Percentiles rank a stretch among this genome's conserved stretches.
These are phyloP conservation scores for Sminthopsis crassicaudata DNA, from an alignment of 2,113 vertebrate genomes.

Conservation along the genomic window DNA sequence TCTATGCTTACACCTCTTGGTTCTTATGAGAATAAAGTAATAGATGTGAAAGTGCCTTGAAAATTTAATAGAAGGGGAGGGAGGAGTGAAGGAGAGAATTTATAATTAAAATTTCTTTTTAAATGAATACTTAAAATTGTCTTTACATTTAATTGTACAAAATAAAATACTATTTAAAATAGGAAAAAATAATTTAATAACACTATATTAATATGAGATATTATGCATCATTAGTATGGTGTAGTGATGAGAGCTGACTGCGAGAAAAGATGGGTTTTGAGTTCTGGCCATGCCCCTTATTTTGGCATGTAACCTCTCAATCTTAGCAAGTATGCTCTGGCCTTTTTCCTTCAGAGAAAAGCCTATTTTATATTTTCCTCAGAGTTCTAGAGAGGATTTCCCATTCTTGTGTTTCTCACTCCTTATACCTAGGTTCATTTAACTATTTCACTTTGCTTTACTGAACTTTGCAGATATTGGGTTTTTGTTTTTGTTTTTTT, in stretches of 20 bases:
- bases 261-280: background rate
- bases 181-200: background rate
- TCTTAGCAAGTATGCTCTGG: background rate
- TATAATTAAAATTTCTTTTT: too few species aligned
- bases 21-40: background rate
- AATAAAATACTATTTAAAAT: too few species aligned
- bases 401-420: background rate
- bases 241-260: background rate
- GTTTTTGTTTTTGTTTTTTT: background rate
- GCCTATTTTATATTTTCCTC: background rate
- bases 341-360: background rate
- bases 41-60: background rate
- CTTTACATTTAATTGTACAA: too few species aligned
- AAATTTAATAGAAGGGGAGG: background rate
- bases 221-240: background rate
- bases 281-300: background rate
- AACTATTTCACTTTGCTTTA: background rate
- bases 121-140: too few species aligned
- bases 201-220: background rate
- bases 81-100: too few species aligned
- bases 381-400: background rate
- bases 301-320: background rate
- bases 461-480: background rate
- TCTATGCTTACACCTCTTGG: background rate
- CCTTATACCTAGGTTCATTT: background rate